Evolutionary conservation across 2,888 invertebrate genomes (phyloP), one percentile per base, ranked within the genome.

Genomic region (Coenonympha arcania): DNA sequence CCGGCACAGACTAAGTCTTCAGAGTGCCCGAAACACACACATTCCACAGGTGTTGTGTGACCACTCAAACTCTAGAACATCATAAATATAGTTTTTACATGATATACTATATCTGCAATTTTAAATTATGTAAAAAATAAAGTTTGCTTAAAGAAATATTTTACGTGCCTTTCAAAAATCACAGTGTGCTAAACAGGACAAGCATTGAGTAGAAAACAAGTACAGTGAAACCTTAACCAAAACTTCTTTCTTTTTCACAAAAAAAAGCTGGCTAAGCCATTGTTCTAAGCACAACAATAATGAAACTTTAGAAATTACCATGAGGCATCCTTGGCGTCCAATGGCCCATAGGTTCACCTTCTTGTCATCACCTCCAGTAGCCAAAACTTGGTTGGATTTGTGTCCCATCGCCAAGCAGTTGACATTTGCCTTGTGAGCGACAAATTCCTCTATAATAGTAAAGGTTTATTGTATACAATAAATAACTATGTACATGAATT

Each of bases 281-380:
- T n/a, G n/a, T n/a, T n/a, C n/a, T n/a, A n/a, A n/a, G n/a, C n/a
- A n/a, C n/a, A n/a, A n/a, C n/a, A n/a, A n/a, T n/a, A n/a, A n/a
- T n/a, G n/a, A n/a, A n/a, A 37, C 24, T 24, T 4, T 8, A 24
- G 9, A 8, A 24, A 24, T 76, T 79, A 95, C 95, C 96, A 98
- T 95, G 69, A 98, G 94, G 85, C 96, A 97, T 77, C 94, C 95
- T 67, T 94, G 93, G 72, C 97, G 94, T 30, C 97, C 98, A 58
- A 98, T 94, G 9, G 97, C 96, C 98, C 98, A 98, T 60, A 98
- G 85, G 82, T 98, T 98, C 45, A 98, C 97, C 84, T 97, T 97
- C 76, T 95, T 95, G 86, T 98, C 98, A 76, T 97, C 96, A 54
- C 98, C 98, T 49, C 98, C 98, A 54, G 96, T 96, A 31, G 94